Conservation (phyloP, 2,888 invertebrate genomes). For the Lamellibrachia satsuma region DNA sequence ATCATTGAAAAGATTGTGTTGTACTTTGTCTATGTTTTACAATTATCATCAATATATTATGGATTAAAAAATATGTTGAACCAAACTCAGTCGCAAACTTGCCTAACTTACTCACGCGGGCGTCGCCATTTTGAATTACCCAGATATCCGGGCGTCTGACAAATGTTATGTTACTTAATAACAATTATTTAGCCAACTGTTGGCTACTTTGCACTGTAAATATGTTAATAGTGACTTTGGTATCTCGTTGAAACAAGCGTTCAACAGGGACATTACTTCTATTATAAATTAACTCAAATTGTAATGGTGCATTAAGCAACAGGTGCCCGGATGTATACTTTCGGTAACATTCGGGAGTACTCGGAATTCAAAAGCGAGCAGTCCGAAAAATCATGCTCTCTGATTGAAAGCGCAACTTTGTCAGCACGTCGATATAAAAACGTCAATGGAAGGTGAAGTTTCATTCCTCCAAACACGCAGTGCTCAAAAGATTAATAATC, state of each 20-base stretch:
- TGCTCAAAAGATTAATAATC: background rate
- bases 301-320: background rate
- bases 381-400: constrained; percentile 17
- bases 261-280: background rate
- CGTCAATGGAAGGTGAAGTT: constrained; percentile 9
- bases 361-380: constrained; percentile 13
- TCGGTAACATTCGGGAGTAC: constrained; percentile 4
- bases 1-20: background rate
- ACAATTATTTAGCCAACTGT: background rate
- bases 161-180: background rate
- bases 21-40: background rate
- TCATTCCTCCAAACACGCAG: constrained; percentile 17
- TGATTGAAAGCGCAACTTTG: constrained; percentile 17
- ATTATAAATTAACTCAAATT: background rate
- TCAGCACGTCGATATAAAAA: constrained; percentile 9
- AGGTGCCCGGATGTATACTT: background rate
- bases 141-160: background rate
- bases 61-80: background rate
- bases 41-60: background rate
- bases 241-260: background rate
- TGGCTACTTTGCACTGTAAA: background rate
- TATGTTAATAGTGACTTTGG: background rate
- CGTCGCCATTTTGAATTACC: constrained; percentile 12
- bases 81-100: background rate
- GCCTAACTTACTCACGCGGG: background rate